A percentile compares a stretch with the other conserved stretches of the same genome.
These are phyloP conservation scores for Cercopithecus mona DNA, from an alignment of 2,113 vertebrate species.

Conservation along the genomic window DNA sequence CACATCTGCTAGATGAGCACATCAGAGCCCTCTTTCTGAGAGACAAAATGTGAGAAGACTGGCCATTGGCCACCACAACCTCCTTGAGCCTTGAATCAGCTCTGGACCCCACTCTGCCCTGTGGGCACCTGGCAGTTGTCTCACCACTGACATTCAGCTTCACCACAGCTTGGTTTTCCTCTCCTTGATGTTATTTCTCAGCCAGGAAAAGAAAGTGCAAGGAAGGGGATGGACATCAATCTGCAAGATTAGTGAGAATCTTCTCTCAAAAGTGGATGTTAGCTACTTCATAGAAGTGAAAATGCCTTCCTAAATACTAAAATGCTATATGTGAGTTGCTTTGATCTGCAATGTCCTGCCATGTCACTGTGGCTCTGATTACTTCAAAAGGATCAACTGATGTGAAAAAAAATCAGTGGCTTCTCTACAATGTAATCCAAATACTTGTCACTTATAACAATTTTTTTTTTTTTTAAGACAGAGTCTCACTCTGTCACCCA, in stretches of 20 bases:
- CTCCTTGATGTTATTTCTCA: accelerated
- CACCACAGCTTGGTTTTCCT: background rate
- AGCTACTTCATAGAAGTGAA: background rate
- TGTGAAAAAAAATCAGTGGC: background rate
- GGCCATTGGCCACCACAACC: no score
- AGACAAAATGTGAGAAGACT: background rate
- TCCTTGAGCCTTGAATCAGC: accelerated
- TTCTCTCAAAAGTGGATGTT: background rate
- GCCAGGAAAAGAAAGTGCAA: background rate
- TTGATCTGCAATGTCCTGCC: background rate
- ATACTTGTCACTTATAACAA: background rate
- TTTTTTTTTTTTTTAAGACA: no score
- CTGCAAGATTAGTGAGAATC: no score
- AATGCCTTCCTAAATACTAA: background rate
- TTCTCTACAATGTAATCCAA: background rate
- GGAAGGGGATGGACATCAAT: accelerated
- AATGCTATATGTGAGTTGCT: background rate
- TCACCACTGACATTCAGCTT: background rate
- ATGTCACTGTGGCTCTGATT: background rate
- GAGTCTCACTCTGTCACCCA: no score
- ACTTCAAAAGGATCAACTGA: background rate
- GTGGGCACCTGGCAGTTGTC: no score
- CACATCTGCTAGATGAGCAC: no score
- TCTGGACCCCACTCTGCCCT: background rate
- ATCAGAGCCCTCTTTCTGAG: background rate